Base-by-base conservation (phyloP, 2,797 vertebrate species). In the Typhlichthys subterraneus region DNA sequence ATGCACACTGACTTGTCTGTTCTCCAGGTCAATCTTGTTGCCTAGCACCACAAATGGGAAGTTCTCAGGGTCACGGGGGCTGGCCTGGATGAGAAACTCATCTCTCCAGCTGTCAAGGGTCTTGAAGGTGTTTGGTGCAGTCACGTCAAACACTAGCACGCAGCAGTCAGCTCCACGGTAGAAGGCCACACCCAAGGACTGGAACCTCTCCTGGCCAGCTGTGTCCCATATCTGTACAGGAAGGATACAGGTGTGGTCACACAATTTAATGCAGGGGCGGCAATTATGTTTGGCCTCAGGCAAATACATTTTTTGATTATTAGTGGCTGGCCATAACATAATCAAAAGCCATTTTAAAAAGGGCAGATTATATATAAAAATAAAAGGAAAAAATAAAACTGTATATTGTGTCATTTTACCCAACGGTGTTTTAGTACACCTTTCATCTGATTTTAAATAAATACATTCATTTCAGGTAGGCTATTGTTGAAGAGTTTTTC, bases 21-120 rank as follows among this genome's bases (percentile, higher is more conserved):
- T 97, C 89, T 97, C 95, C 81, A 96, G 85, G 90, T 97, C 95
- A 72, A 95, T 95, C 93, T 97, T 97, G 88, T 97, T 97, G 81
- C 95, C 95, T 86, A 97, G 84, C 69, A 97, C 94, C 75, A 97
- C 95, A 31, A 98, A 97, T 56, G 95, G 95, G 76, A 97, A 97
- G 87, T 95, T 96, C 84, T 96, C 95, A 0, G 95, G 95, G 81
- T 97, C 95, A 45, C 94, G 89, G 45, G 95, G 95, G 75, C 94
- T 95, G 81, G 95, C 96, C 84, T 97, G 95, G 87, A 96, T 94
- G 77, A 97, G 93, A 75, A 96, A 96, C 74, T 97, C 95, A 3
- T 96, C 95, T 80, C 95, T 93, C 95, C 94, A 96, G 87, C 95
- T 96, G 85, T 96, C 95, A 3, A 96, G 90, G 11, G 95, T 96